Conservation (phyloP, 1,140 invertebrate species). For the Antheraea mylitta region DNA sequence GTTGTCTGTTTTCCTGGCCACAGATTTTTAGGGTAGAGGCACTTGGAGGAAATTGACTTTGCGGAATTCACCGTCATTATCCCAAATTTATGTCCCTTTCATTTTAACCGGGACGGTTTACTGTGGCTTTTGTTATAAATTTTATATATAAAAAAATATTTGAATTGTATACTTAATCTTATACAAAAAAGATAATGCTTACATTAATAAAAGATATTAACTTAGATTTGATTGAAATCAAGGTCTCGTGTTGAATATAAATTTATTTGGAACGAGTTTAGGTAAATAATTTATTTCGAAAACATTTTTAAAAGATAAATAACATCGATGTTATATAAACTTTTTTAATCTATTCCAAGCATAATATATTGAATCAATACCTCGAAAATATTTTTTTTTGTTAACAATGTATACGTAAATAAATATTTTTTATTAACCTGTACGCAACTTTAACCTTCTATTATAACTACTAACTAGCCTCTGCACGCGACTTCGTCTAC, state of each 20-base stretch:
- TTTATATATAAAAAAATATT: background rate
- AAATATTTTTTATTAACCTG: no score
- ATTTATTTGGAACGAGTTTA: background rate
- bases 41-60: slow-evolving; percentile 19
- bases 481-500: no score
- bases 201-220: background rate
- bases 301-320: no score
- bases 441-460: no score
- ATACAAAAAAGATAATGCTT: background rate
- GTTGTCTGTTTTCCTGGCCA: slow-evolving; percentile 8
- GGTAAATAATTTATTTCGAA: background rate
- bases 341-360: no score
- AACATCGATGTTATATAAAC: no score
- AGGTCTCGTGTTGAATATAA: background rate
- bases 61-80: slow-evolving; percentile 19
- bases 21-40: slow-evolving; percentile 5
- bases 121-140: slow-evolving; percentile 1
- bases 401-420: no score
- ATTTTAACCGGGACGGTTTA: slow-evolving; percentile 9
- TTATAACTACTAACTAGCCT: no score
- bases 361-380: no score
- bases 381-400: no score
- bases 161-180: background rate
- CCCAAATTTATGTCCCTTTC: slow-evolving; percentile 20
- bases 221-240: background rate